phyloP scores from a whole-genome alignment of 35 echinoderm and acorn worm species.

The Heliocidaris erythrogramma region DNA sequence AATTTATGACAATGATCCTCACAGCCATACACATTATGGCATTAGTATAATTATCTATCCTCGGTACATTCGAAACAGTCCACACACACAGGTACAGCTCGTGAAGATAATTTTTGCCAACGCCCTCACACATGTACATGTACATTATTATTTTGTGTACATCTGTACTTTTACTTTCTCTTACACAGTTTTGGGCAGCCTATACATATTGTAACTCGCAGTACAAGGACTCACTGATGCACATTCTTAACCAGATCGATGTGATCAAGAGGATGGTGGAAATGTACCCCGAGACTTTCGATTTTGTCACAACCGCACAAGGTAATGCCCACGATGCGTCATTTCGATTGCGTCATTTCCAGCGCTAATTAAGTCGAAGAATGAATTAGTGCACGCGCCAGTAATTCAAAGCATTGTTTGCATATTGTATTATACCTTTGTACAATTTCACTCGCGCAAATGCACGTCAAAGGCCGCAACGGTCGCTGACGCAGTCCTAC shows the following conservation, averaged over 20 bases:
- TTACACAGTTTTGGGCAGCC: constrained; percentile 60
- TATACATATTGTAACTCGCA: constrained; percentile 47
- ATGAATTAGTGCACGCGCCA: too few relatives aligned
- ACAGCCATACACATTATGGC: background rate
- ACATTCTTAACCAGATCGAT: constrained; percentile 57
- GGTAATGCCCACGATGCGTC: background rate
- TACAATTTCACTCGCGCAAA: too few relatives aligned
- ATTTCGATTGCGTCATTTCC: too few relatives aligned
- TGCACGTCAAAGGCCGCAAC: too few relatives aligned
- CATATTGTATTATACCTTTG: too few relatives aligned
- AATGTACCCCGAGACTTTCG: constrained; percentile 59
- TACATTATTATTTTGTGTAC: too few relatives aligned
- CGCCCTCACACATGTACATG: background rate
- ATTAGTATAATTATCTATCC: background rate
- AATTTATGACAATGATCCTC: background rate
- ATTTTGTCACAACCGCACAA: constrained; percentile 68
- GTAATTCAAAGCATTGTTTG: too few relatives aligned
- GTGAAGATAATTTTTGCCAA: background rate
- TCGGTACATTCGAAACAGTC: background rate
- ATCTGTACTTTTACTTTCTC: background rate
- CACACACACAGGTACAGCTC: background rate
- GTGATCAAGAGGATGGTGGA: constrained; percentile 58
- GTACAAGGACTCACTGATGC: constrained; percentile 56
- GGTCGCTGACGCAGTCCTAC: too few relatives aligned
- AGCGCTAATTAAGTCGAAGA: too few relatives aligned